Base-by-base conservation (phyloP, 1,140 invertebrate genomes). In the Drosophila prosaltans region DNA sequence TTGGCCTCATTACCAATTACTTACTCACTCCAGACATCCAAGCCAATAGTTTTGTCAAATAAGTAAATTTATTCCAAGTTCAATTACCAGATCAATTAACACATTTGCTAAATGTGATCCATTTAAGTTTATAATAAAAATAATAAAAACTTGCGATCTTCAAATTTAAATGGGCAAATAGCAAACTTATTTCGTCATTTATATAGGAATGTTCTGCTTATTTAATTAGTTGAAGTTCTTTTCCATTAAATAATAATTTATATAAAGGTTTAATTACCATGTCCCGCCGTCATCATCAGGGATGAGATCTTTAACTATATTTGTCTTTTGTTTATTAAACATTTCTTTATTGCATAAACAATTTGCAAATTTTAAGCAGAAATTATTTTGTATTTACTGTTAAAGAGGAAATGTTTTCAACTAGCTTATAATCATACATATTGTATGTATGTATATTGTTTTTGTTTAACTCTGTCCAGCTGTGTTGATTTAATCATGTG, bases 1-100 rank as follows among this genome's bases (percentile, higher is more conserved):
- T 68, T 48, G 62, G 74, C 73, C 72, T 75, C 72, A 28, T 75
- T 75, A 54, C 58, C 2, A 58, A 32, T 59, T 40, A 39, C 11
- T 36, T 30, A 36, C 16, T 1, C 32, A 59, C 16, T 24, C 21
- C 32, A 36, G 6, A 36, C 6, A 36, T 59, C 32, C 7, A 59
- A 59, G 45, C 21, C 7, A 51, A 51, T 8, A 9, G 45, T 24
- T 51, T 51, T 26, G 24, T 3, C 8, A 26, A 48, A 51, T 51
- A 4, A 59, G 39, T 39, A 59, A 39, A 24, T 32, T 24, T 59
- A 21, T 36, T 11, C 16, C 9, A 59, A 39, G 21, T 58, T 39
- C 55, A 58, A 57, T 57, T 32, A 58, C 7, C 55, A 58, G n/a
- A 21, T 32, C 30, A 58, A 59, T 59, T 59, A 59, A 39, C 32